Conservation (phyloP, 2,888 invertebrate species). For the Idaea biselata region DNA sequence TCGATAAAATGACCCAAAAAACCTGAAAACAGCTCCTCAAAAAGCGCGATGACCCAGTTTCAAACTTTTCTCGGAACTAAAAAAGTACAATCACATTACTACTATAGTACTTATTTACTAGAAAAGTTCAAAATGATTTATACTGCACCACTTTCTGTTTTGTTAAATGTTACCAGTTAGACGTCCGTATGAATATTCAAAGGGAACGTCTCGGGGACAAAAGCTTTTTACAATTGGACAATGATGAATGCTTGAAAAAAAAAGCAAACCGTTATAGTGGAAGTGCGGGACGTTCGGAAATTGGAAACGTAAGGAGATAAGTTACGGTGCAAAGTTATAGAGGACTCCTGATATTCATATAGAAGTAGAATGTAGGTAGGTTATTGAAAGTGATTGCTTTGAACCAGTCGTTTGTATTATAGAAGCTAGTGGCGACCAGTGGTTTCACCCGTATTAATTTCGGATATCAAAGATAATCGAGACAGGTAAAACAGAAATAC, state of each 20-base stretch:
- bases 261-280: constrained; percentile 52
- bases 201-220: constrained; percentile 41
- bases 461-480: no score
- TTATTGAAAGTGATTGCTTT: no score
- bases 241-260: constrained; percentile 67
- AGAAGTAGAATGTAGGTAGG: no score
- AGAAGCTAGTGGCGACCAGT: no score
- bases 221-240: constrained; percentile 65
- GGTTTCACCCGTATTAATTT: no score
- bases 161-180: constrained; percentile 44
- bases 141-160: constrained; percentile 28
- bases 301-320: constrained; percentile 73
- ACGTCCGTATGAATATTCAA: constrained; percentile 50
- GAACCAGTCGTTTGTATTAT: no score
- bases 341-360: constrained; percentile 7
- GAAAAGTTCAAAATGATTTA: constrained; percentile 27
- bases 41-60: not conserved
- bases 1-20: not conserved
- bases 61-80: constrained; percentile 7
- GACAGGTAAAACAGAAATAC: no score
- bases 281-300: constrained; percentile 59
- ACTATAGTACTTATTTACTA: constrained; percentile 17
- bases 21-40: not conserved
- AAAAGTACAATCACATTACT: constrained; percentile 24
- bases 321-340: constrained; percentile 45